Evolutionary conservation across 2,888 invertebrate genomes (phyloP).

Genomic region (Isoperla grammatica): DNA sequence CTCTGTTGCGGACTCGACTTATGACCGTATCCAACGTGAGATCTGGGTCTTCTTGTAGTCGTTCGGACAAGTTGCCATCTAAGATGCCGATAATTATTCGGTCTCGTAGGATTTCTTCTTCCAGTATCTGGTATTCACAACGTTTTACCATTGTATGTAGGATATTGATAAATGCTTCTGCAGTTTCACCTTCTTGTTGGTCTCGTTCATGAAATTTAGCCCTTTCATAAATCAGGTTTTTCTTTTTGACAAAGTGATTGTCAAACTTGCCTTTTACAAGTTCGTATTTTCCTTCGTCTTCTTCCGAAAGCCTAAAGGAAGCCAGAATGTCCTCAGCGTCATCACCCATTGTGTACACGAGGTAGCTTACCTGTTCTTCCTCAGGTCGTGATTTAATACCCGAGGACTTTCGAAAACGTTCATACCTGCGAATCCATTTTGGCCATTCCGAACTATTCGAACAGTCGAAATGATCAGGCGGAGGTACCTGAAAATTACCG

Average conservation of each 20-base stretch:
- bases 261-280: neutral
- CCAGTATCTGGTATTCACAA: conserved; percentile 31
- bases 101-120: conserved; percentile 35
- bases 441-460: neutral
- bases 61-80: conserved; percentile 32
- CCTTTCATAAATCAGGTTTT: conserved; percentile 33
- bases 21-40: conserved; percentile 31
- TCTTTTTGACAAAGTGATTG: conserved; percentile 31
- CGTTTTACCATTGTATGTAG: conserved; percentile 30
- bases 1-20: conserved; percentile 29
- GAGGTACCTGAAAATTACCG: neutral
- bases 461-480: neutral
- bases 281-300: neutral
- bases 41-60: conserved; percentile 31
- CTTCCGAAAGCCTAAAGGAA: neutral
- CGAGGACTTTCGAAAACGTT: neutral
- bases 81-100: conserved; percentile 33
- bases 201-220: conserved; percentile 26
- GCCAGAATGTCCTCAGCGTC: neutral
- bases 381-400: neutral
- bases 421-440: neutral
- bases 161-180: neutral
- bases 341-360: conserved; percentile 1
- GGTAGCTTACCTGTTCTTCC: neutral
- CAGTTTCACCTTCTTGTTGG: neutral